phyloP scores from a whole-genome alignment of 2,797 vertebrate species.

The Cyclopterus lumpus region DNA sequence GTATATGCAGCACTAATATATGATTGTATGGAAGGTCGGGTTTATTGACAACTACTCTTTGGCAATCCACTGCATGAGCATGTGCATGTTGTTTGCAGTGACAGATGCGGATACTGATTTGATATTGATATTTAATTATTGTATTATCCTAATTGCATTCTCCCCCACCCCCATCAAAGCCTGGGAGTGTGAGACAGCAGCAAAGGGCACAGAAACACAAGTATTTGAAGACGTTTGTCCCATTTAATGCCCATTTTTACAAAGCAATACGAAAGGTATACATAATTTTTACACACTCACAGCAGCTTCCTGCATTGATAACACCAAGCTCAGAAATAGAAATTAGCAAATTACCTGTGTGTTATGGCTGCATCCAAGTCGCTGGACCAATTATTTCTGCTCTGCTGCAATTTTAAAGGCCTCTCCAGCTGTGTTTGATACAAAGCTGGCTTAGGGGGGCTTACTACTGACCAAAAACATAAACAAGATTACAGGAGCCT shows the following conservation, averaged over 20 bases:
- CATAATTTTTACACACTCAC: constrained; percentile 59
- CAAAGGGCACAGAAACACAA: constrained; percentile 17
- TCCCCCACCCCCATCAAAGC: neutral
- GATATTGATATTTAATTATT: constrained; percentile 1
- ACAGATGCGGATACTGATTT: constrained; percentile 5
- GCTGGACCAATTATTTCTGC: constrained; percentile 80
- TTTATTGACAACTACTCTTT: constrained; percentile 58
- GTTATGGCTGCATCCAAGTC: constrained; percentile 74
- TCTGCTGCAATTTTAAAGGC: constrained; percentile 73
- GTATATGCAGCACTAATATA: constrained; percentile 26
- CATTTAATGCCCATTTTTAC: constrained; percentile 23
- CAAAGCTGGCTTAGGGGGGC: constrained; percentile 72
- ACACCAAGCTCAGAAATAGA: constrained; percentile 70
- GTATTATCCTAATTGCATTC: neutral
- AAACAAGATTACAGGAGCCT: constrained; percentile 74
- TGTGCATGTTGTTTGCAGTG: constrained; percentile 10
- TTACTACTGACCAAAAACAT: constrained; percentile 77
- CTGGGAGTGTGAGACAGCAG: neutral
- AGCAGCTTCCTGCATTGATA: constrained; percentile 41
- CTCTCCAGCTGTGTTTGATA: constrained; percentile 81
- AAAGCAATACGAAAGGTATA: constrained; percentile 30
- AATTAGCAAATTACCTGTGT: constrained; percentile 82
- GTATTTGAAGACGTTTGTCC: constrained; percentile 3
- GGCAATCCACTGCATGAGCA: constrained; percentile 31
- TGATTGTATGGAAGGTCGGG: constrained; percentile 52